Evolutionary conservation across 2,888 invertebrate genomes (phyloP), one percentile per base, ranked within the genome.

Genomic region (Amphimallon solstitiale): DNA sequence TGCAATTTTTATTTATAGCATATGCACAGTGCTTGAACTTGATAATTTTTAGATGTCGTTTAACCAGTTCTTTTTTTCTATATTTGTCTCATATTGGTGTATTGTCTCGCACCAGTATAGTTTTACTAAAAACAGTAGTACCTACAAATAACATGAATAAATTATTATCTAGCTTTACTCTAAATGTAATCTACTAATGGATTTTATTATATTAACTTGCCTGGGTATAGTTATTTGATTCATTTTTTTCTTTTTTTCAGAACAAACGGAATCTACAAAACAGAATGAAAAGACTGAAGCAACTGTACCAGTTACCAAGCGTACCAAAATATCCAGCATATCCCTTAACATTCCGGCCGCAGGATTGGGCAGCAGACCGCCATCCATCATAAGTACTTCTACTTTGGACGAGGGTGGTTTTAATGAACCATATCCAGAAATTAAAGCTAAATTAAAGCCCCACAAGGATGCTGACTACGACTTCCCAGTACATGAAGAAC

Each of bases 361-460:
- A 15, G 89, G 88, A 21, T 76, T 88, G 71, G 87, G 88, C 73
- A 88, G 84, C 66, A 87, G 85, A 70, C 88, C 86, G 75, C 84
- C 90, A 10, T 91, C 91, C 69, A 87, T 91, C 67, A 86, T 91
- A 54, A 91, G 91, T 74, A 87, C 87, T 17, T 71, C 79, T 15
- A 78, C 80, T 6, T 72, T 75, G 17, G 90, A 90, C 80, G 90
- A 90, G 73, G 89, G 90, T 60, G 90, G 90, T 54, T 90, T 90
- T 83, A 90, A 90, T 81, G 90, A 90, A 81, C 89, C 89, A 19
- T 88, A 87, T 68, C 89, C 90, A 12, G 89, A 89, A 80, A 87
- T 90, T 74, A 89, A 89, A 80, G 90, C 89, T 9, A 77, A 73
- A 71, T 71, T 81, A 37, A 77, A 77, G 63, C 81, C 80, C 5